Evolutionary conservation across 2,113 vertebrate species (phyloP).

Genomic region (Paramormyrops kingsleyae): DNA sequence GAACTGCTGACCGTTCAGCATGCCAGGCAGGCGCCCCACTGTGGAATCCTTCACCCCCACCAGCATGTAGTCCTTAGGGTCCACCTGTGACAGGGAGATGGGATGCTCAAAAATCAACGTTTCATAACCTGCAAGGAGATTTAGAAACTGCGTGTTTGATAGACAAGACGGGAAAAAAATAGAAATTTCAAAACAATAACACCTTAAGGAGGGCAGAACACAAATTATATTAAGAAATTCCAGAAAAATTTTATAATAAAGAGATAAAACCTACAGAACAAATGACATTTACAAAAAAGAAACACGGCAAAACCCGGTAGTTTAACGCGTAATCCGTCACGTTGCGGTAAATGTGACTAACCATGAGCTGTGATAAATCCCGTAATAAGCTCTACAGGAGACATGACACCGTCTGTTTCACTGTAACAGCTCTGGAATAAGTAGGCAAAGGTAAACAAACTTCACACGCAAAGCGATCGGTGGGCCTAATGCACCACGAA

Average conservation of each 20-base stretch:
- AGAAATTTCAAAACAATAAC: background rate
- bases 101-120: background rate
- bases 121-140: background rate
- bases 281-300: background rate
- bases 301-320: background rate
- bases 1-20: conserved; percentile 86
- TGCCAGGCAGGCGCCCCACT: conserved; percentile 79
- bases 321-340: background rate
- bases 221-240: background rate
- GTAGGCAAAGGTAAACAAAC: background rate
- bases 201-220: background rate
- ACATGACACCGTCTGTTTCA: background rate
- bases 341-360: conserved; percentile 9
- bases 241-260: background rate
- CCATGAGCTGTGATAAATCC: conserved; percentile 40
- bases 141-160: background rate
- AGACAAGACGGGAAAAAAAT: background rate
- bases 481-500: background rate
- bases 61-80: conserved; percentile 89
- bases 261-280: background rate
- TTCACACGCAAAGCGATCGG: background rate
- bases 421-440: background rate
- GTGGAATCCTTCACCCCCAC: conserved; percentile 77
- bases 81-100: conserved; percentile 59
- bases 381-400: conserved; percentile 44